phyloP scores from a whole-genome alignment of 1,140 invertebrate genomes.

The Arctopsyche grandis region DNA sequence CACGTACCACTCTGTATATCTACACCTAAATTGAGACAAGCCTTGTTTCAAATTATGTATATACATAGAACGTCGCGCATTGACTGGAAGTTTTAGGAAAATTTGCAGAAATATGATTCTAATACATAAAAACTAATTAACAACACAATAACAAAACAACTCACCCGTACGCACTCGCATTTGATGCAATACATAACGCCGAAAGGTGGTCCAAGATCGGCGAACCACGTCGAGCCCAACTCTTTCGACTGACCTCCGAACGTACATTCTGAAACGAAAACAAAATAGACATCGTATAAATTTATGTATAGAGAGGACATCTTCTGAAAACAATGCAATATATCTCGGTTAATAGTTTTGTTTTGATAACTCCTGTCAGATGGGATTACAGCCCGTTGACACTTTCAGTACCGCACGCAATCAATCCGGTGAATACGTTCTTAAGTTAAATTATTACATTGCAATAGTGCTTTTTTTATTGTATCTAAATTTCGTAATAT shows the following conservation, averaged over 20 bases:
- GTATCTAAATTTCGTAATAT: neutral
- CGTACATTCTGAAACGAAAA: constrained; percentile 82
- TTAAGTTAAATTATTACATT: neutral
- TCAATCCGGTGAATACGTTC: neutral
- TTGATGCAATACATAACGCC: constrained; percentile 93
- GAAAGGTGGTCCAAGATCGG: constrained; percentile 89
- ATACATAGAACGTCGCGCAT: too few species aligned
- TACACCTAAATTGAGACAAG: too few species aligned
- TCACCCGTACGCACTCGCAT: constrained; percentile 91
- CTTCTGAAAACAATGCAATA: neutral
- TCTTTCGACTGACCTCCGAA: constrained; percentile 88
- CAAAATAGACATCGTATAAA: constrained; percentile 9
- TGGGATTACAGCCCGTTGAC: constrained; percentile 11
- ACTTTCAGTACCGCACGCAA: neutral
- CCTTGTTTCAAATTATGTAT: too few species aligned
- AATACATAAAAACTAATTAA: too few species aligned
- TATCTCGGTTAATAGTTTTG: constrained; percentile 22
- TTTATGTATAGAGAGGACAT: neutral
- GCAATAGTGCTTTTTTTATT: neutral
- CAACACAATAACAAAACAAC: constrained; percentile 65
- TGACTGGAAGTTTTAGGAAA: too few species aligned
- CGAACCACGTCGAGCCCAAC: constrained; percentile 88
- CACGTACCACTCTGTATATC: too few species aligned
- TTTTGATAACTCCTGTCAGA: constrained; percentile 30
- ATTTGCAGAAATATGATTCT: too few species aligned